Conservation (phyloP, 2,888 invertebrate genomes). For the Apamea monoglypha region DNA sequence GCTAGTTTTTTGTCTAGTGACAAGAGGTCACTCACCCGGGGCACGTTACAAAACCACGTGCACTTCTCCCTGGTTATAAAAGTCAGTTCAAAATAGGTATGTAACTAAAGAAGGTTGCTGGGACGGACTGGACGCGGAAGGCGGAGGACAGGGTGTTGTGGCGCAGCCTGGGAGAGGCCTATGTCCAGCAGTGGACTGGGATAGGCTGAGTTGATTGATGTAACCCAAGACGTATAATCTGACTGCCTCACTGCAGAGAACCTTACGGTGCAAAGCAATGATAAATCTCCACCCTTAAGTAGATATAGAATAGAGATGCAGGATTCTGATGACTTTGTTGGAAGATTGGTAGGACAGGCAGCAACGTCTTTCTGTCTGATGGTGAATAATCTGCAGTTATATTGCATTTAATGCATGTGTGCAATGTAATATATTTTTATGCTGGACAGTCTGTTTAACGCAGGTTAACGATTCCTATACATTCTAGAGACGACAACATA, state of each 20-base stretch:
- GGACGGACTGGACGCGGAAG: too few species aligned
- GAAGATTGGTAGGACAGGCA: not conserved
- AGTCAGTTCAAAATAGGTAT: not conserved
- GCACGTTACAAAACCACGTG: constrained; percentile 16
- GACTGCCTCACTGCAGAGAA: not conserved
- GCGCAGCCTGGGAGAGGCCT: too few species aligned
- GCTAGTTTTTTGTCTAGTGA: not conserved
- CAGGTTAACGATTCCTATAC: not conserved
- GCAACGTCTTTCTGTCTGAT: not conserved
- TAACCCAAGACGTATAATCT: not conserved
- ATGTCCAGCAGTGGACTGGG: too few species aligned
- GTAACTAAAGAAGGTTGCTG: too few species aligned
- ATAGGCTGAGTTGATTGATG: too few species aligned
- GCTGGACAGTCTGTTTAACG: not conserved
- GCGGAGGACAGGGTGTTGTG: too few species aligned
- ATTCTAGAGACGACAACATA: not conserved
- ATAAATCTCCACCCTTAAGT: not conserved
- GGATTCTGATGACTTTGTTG: not conserved
- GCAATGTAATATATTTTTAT: not conserved
- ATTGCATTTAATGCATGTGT: not conserved
- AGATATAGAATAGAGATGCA: not conserved
- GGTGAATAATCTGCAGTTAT: not conserved
- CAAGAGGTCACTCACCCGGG: constrained; percentile 11
- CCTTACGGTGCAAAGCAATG: not conserved
- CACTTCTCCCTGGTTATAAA: not conserved